phyloP scores from a whole-genome alignment of 2,797 vertebrate genomes.

The Buceros bicornis region DNA sequence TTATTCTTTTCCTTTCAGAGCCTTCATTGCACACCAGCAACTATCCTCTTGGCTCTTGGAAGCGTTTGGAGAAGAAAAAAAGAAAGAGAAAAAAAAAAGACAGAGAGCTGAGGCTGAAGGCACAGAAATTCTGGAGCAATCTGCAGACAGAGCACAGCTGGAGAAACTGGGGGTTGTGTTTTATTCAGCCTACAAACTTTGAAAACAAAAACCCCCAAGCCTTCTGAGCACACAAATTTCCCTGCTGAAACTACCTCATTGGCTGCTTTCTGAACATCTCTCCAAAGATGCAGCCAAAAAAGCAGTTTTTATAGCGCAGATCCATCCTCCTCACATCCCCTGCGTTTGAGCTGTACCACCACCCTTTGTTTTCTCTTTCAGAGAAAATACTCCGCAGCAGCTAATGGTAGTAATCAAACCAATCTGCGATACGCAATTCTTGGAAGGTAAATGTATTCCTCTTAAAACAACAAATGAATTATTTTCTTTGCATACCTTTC shows the following conservation, averaged over 20 bases:
- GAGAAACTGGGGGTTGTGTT: neutral
- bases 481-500: conserved; percentile 12
- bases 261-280: neutral
- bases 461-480: neutral
- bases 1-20: neutral
- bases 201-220: fast-evolving
- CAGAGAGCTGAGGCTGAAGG: neutral
- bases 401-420: neutral
- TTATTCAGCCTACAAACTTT: neutral
- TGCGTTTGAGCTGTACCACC: neutral
- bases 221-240: neutral
- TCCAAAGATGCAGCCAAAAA: neutral
- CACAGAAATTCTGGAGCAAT: neutral
- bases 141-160: neutral
- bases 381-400: neutral
- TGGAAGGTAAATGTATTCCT: conserved; percentile 2
- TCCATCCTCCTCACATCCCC: neutral
- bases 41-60: neutral
- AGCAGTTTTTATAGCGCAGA: neutral
- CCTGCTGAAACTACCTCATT: neutral
- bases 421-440: neutral
- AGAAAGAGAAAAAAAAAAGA: neutral
- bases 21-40: neutral
- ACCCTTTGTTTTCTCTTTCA: neutral
- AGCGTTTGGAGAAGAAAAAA: neutral